phyloP scores from a whole-genome alignment of 35 echinoderm and acorn worm genomes.

The Anneissia japonica region DNA sequence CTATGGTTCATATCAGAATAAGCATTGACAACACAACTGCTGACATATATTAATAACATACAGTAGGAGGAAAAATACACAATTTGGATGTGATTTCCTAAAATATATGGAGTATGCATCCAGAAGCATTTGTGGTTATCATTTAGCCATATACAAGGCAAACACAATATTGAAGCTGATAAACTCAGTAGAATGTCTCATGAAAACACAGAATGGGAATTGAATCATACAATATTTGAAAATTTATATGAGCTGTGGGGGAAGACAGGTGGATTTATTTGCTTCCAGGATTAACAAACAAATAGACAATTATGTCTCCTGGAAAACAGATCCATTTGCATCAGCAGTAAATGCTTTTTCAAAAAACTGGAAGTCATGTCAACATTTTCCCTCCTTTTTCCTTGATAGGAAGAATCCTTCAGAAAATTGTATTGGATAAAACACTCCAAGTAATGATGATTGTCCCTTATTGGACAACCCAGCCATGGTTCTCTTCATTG shows the following conservation, averaged over 20 bases:
- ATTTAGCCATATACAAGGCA: constrained; percentile 12
- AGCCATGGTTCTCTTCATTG: too few species aligned
- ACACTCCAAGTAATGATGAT: too few species aligned
- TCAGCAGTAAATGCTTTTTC: constrained; percentile 12
- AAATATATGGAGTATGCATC: constrained; percentile 21
- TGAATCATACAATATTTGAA: neutral
- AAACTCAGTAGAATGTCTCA: neutral
- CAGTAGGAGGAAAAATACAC: constrained; percentile 38
- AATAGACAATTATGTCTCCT: neutral
- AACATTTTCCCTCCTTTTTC: constrained; percentile 20
- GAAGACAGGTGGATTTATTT: constrained; percentile 23
- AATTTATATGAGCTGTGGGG: neutral
- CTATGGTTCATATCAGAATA: constrained; percentile 24
- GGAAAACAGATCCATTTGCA: neutral
- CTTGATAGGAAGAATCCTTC: neutral
- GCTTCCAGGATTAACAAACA: constrained; percentile 23
- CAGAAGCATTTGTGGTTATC: constrained; percentile 33
- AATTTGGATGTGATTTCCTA: constrained; percentile 7
- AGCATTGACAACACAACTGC: constrained; percentile 36
- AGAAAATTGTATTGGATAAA: too few species aligned
- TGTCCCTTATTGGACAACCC: too few species aligned
- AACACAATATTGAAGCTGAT: constrained; percentile 31
- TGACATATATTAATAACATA: constrained; percentile 6
- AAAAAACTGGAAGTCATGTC: neutral
- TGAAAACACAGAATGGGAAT: constrained; percentile 39